These are phyloP conservation scores for Rhinoraja longicauda DNA, from an alignment of 2,797 vertebrate genomes.

Conservation along the genomic window DNA sequence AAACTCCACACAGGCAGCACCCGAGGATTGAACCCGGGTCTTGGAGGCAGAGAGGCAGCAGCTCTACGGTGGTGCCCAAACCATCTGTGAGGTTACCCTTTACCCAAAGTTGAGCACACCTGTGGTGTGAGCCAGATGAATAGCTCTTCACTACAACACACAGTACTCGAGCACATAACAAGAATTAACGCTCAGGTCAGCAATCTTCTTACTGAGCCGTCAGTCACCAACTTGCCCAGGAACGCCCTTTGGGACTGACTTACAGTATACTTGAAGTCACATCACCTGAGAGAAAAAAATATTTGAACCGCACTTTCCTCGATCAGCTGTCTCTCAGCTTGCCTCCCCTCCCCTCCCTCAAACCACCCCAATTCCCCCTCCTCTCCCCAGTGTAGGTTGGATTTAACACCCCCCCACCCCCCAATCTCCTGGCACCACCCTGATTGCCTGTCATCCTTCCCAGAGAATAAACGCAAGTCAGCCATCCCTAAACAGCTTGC, in stretches of 20 bases:
- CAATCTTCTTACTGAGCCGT: not conserved
- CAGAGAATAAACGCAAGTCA: not conserved
- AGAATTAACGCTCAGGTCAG: not conserved
- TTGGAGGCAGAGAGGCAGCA: too few relatives aligned
- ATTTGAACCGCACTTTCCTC: not conserved
- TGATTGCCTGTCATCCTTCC: not conserved
- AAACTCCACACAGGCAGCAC: too few relatives aligned
- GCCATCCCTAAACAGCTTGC: not conserved
- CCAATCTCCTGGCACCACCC: not conserved
- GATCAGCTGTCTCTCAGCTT: too few relatives aligned
- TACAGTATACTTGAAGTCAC: not conserved
- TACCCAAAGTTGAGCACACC: not conserved
- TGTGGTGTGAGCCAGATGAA: not conserved
- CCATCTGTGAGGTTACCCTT: too few relatives aligned
- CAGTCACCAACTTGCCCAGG: not conserved
- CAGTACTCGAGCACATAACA: not conserved
- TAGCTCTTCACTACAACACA: not conserved
- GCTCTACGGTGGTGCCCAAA: too few relatives aligned
- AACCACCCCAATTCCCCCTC: too few relatives aligned
- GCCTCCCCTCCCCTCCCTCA: too few relatives aligned
- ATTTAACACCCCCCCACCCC: too few relatives aligned
- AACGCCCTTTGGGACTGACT: not conserved
- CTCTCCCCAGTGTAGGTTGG: too few relatives aligned
- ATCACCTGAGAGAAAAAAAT: not conserved
- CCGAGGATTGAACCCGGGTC: too few relatives aligned